Evolutionary conservation across 2,797 vertebrate genomes (phyloP).

Genomic region (Bucorvus abyssinicus): DNA sequence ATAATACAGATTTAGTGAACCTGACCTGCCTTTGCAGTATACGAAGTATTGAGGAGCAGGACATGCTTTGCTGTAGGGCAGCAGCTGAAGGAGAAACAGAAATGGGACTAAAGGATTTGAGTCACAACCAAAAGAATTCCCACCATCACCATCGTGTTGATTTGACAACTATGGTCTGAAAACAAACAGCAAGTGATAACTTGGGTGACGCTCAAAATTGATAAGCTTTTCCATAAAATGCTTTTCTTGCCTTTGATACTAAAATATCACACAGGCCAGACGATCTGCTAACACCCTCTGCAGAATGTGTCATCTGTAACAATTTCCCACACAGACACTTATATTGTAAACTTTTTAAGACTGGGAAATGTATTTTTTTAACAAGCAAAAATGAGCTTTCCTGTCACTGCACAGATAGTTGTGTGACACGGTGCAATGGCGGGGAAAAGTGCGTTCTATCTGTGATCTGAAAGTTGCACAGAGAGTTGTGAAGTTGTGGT

Average conservation of each 20-base stretch:
- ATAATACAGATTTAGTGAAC: not conserved
- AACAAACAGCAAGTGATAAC: not conserved
- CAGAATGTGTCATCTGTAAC: not conserved
- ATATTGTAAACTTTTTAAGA: not conserved
- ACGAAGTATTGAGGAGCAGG: not conserved
- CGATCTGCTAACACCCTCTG: not conserved
- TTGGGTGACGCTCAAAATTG: not conserved
- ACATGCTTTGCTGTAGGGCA: not conserved
- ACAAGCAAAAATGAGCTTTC: not conserved
- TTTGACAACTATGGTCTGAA: not conserved
- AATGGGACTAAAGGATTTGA: not conserved
- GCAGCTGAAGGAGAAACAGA: not conserved
- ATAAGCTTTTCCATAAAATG: not conserved
- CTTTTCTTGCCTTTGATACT: not conserved
- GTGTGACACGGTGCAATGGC: not conserved
- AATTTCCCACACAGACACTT: not conserved
- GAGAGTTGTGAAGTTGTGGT: not conserved
- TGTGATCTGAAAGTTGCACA: not conserved
- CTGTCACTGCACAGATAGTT: not conserved
- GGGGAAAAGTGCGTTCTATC: not conserved
- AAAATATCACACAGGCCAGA: not conserved
- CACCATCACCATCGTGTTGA: not conserved
- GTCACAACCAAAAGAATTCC: not conserved
- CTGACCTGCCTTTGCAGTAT: not conserved
- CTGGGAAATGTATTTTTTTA: not conserved